Conservation (phyloP, 2,113 vertebrate species). For the Strix aluco region DNA sequence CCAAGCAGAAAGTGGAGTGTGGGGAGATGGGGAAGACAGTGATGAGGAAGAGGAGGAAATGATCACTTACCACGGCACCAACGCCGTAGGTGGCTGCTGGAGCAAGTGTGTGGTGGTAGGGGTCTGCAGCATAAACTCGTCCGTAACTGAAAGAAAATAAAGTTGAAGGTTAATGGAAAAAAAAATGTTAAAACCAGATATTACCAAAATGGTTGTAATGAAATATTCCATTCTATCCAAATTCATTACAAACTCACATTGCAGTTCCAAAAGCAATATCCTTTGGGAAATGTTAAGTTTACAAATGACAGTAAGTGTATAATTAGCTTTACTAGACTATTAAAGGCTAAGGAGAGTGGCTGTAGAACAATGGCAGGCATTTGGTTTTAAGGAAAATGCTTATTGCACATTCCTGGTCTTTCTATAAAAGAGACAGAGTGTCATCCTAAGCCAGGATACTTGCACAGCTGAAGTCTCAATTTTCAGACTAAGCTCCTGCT, state of each 20-base stretch:
- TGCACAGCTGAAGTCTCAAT: background rate
- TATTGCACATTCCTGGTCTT: background rate
- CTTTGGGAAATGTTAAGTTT: background rate
- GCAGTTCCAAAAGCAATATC: background rate
- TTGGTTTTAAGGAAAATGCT: background rate
- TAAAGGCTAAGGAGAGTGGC: background rate
- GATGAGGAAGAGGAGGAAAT: conserved; percentile 39
- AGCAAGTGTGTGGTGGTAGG: conserved; percentile 99
- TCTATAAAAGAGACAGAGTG: background rate
- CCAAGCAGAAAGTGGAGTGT: conserved; percentile 63
- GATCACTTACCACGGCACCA: conserved; percentile 94
- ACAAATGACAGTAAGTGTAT: background rate
- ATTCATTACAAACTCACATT: background rate
- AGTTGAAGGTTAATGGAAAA: conserved; percentile 22
- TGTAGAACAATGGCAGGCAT: background rate
- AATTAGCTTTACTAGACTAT: background rate
- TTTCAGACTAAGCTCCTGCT: background rate
- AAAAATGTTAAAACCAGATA: background rate
- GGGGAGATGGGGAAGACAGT: conserved; percentile 10
- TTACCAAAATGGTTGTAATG: background rate
- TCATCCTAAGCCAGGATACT: background rate
- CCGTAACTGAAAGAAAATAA: conserved; percentile 89
- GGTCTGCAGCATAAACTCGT: conserved; percentile 99
- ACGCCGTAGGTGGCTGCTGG: conserved; percentile 98
- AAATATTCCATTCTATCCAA: background rate